These are phyloP conservation scores for Pheosia gnoma DNA, from an alignment of 2,888 invertebrate species.

Conservation along the genomic window DNA sequence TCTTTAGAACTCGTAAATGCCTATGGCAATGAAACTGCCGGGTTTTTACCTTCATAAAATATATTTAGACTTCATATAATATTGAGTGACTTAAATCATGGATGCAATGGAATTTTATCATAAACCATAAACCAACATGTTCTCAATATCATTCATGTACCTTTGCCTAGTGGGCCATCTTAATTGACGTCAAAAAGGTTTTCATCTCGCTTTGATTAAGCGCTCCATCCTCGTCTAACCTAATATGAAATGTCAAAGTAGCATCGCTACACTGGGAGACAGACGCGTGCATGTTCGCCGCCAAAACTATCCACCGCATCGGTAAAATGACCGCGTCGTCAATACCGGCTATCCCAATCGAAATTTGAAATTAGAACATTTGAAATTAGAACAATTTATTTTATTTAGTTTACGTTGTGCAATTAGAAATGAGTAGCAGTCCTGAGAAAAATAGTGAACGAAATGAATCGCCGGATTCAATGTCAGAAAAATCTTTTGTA, in stretches of 20 bases:
- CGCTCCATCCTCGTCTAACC: constrained; percentile 47
- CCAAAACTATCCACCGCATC: constrained; percentile 33
- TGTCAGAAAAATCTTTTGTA: constrained; percentile 9
- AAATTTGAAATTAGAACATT: constrained; percentile 25
- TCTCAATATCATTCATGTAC: neutral
- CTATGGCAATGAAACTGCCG: too few species aligned
- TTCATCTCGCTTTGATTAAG: neutral
- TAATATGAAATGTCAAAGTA: constrained; percentile 50
- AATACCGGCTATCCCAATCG: constrained; percentile 22
- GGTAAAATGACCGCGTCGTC: constrained; percentile 54
- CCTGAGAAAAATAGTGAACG: constrained; percentile 16
- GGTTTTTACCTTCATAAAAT: neutral
- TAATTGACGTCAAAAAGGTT: constrained; percentile 2
- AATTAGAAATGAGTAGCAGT: constrained; percentile 22
- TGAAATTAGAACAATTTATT: constrained; percentile 10
- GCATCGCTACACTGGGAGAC: constrained; percentile 39
- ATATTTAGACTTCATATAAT: neutral
- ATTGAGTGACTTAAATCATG: neutral
- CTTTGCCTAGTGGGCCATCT: neutral
- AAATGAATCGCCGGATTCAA: constrained; percentile 3
- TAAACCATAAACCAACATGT: neutral
- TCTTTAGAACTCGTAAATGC: too few species aligned
- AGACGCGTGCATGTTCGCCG: constrained; percentile 46
- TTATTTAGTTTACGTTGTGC: constrained; percentile 19
- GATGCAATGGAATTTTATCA: neutral